These are phyloP conservation scores for Anguilla japonica DNA, from an alignment of 2,113 vertebrate species.

Conservation along the genomic window DNA sequence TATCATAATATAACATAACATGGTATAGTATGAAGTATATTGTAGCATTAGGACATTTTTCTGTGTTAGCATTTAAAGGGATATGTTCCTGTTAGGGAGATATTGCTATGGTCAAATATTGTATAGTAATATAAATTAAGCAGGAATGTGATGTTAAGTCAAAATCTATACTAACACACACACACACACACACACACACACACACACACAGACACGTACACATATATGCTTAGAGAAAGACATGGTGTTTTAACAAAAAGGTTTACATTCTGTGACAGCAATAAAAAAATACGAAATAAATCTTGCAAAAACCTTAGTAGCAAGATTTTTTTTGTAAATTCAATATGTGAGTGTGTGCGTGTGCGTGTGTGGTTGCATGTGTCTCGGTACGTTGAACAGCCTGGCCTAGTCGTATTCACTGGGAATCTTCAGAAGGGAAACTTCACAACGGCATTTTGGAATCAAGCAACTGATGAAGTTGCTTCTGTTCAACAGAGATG, in stretches of 20 bases:
- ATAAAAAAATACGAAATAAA: not conserved
- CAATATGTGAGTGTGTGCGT: not conserved
- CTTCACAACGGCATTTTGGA: not conserved
- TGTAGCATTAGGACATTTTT: slow-evolving; percentile 56
- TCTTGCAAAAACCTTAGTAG: not conserved
- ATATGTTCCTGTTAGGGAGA: slow-evolving; percentile 42
- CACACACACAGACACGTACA: slow-evolving; percentile 43
- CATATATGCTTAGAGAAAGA: slow-evolving; percentile 40
- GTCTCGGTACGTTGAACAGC: not conserved
- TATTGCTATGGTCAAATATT: slow-evolving; percentile 41
- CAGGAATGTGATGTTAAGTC: slow-evolving; percentile 61
- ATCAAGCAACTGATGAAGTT: not conserved
- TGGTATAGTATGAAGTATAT: slow-evolving; percentile 52
- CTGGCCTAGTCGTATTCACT: not conserved
- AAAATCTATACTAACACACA: slow-evolving; percentile 39
- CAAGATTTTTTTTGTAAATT: not conserved
- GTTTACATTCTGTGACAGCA: not conserved
- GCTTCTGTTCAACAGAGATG: not conserved
- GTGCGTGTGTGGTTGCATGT: not conserved
- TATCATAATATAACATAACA: slow-evolving; percentile 59
- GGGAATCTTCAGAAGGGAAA: not conserved
- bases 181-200: slow-evolving; percentile 25
- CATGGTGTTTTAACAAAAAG: slow-evolving; percentile 33
- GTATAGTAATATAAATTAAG: slow-evolving; percentile 59
- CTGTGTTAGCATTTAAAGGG: slow-evolving; percentile 49